phyloP scores from a whole-genome alignment of 2,888 invertebrate genomes.

The Pristionchus entomophagus region DNA sequence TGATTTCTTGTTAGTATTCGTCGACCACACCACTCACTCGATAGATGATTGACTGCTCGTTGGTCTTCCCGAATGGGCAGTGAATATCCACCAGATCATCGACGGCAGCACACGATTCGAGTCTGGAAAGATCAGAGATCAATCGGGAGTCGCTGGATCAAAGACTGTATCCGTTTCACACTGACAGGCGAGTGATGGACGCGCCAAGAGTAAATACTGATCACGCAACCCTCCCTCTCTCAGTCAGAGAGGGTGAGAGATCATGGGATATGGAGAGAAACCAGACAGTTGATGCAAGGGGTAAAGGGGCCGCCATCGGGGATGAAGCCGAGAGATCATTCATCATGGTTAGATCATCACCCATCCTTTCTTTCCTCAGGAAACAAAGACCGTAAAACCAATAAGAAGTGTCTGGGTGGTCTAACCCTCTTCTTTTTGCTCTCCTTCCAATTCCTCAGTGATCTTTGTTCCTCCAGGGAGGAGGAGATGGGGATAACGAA shows the following conservation, averaged over 20 bases:
- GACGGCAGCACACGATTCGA: constrained; percentile 55
- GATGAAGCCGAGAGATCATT: constrained; percentile 40
- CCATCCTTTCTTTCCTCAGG: constrained; percentile 19
- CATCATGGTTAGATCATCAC: constrained; percentile 31
- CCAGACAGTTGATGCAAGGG: not conserved
- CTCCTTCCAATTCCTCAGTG: not conserved
- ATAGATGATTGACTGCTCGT: constrained; percentile 63
- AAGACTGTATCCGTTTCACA: constrained; percentile 34
- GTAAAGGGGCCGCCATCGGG: not conserved
- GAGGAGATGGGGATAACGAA: constrained; percentile 24
- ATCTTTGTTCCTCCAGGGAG: constrained; percentile 31
- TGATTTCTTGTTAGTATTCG: not conserved
- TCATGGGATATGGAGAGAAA: not conserved
- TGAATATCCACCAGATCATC: constrained; percentile 64
- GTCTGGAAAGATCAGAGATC: constrained; percentile 44
- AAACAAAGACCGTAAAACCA: not conserved
- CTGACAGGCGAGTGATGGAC: constrained; percentile 9
- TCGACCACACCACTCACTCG: constrained; percentile 52
- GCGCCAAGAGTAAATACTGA: constrained; percentile 30
- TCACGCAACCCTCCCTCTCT: not conserved
- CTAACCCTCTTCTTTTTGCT: not conserved
- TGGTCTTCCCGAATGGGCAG: constrained; percentile 56
- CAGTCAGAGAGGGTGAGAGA: constrained; percentile 33
- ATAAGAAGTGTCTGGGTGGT: constrained; percentile 5
- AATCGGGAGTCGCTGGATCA: not conserved